Evolutionary conservation across 92 coral and sea anemone genomes (phyloP), one percentile per base, ranked within the genome.

Genomic region (Bergia sp.): DNA sequence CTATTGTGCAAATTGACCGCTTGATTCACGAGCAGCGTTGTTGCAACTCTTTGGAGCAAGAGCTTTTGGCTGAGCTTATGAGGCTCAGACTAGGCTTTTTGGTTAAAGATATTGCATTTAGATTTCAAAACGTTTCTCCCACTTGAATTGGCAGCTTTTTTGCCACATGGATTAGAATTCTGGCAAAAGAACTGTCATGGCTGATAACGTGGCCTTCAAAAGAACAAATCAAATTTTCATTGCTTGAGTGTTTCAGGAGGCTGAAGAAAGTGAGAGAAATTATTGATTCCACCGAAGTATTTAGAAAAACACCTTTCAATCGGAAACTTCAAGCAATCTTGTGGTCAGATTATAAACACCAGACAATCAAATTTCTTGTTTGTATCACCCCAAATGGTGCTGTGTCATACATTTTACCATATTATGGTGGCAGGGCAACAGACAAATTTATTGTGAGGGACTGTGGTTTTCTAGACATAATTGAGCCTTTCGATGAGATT

Each of bases 321-420:
- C 80, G 86, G 79, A 79, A 92, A 23, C 85, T 90, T 1, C 86
- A 87, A 71, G 89, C 94, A 23, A 47, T 80, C 12, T 89, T 80
- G 79, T 92, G 92, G 94, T 85, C 90, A 4, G 82, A 86, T 36
- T 89, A 89, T 79, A 89, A 90, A 81, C 89, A 89, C 18, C 92
- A 86, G 73, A 92, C 92, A 29, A 37, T 92, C 37, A 92, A 89
- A 73, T 80, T 92, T 39, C 74, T 89, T 66, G 86, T 92, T 80
- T 92, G 86, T 42, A 86, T 92, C 66, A 86, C 92, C 41, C 94
- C 90, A 8, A 90, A 92, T 92, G 92, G 90, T 47, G 81, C 76
- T 43, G 37, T 39, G 11, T 87, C 91, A 7, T 92, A 53, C 82
- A 64, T 89, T 16, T 92, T 91, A 7, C 79, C 76, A 10, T 44